Percentiles rank a stretch among this genome's conserved stretches.
phyloP scores from a whole-genome alignment of 2,888 invertebrate species.

The Dicyrtoma fusca region DNA sequence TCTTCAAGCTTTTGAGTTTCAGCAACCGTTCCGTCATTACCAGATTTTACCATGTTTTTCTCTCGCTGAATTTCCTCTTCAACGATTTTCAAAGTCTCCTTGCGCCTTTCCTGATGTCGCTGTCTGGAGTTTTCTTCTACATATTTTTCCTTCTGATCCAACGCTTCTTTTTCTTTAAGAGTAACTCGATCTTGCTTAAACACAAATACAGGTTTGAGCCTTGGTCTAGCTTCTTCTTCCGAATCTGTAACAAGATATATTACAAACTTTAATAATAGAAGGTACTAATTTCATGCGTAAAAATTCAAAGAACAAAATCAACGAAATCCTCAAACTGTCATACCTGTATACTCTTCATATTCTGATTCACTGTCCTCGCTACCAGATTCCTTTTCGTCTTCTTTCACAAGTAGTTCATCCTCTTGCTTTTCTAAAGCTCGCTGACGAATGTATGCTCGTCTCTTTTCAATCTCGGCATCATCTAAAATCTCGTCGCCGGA shows the following conservation, averaged over 20 bases:
- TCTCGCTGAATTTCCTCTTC: constrained; percentile 88
- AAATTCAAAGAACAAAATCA: too few relatives aligned
- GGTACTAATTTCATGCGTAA: too few relatives aligned
- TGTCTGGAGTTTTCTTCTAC: constrained; percentile 80
- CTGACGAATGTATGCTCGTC: constrained; percentile 72
- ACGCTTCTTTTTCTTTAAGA: constrained; percentile 90
- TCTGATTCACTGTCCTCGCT: constrained; percentile 67
- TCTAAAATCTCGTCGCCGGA: constrained; percentile 76
- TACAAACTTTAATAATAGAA: neutral
- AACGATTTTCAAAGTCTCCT: constrained; percentile 84
- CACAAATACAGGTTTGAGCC: constrained; percentile 93
- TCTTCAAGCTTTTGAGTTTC: constrained; percentile 72
- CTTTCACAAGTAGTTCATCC: constrained; percentile 70
- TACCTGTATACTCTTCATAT: constrained; percentile 77
- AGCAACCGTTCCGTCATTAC: constrained; percentile 47
- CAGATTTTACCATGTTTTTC: constrained; percentile 59
- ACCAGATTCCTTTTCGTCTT: constrained; percentile 67
- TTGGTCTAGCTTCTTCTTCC: constrained; percentile 81
- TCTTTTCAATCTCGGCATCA: constrained; percentile 80
- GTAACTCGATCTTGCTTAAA: constrained; percentile 91
- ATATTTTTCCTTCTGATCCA: constrained; percentile 81
- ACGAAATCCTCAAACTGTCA: constrained; percentile 12
- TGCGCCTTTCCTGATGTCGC: constrained; percentile 82
- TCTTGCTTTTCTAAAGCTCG: constrained; percentile 70
- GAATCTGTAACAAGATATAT: constrained; percentile 65